Percentiles rank a stretch among this genome's conserved stretches.
Conservation (phyloP, 2,797 vertebrate genomes). For the Lemur catta region DNA sequence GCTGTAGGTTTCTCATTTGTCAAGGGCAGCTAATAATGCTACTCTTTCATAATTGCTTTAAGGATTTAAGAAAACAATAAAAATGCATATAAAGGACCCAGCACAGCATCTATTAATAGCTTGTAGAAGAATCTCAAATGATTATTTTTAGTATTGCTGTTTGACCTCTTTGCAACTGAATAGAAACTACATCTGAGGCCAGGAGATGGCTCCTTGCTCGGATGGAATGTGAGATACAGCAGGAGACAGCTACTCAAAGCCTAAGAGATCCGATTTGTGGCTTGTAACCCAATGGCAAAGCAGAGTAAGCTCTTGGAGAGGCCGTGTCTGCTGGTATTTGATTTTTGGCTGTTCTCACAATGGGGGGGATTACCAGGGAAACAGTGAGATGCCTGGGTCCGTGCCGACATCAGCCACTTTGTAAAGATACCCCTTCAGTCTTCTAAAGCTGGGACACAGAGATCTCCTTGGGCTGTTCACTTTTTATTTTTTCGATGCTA, state of each 20-base stretch:
- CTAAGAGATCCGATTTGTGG: not conserved
- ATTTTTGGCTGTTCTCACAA: not conserved
- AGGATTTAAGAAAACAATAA: not conserved
- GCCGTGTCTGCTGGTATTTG: not conserved
- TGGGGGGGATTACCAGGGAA: no score
- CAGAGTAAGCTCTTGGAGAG: not conserved
- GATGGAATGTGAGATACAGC: not conserved
- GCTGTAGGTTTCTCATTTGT: not conserved
- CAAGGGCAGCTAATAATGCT: not conserved
- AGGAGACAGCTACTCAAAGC: not conserved
- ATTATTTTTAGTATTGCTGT: not conserved
- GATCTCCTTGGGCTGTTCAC: not conserved
- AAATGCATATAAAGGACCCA: not conserved
- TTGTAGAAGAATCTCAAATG: not conserved
- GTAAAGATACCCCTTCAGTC: not conserved
- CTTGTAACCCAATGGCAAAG: not conserved
- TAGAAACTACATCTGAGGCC: not conserved
- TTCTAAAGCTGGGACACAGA: not conserved
- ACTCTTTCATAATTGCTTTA: not conserved
- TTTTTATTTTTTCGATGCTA: not conserved
- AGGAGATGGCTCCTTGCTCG: not conserved
- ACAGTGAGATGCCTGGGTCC: not conserved
- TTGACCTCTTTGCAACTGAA: not conserved
- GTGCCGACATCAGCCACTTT: fast-evolving
- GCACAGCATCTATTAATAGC: no score